Evolutionary conservation across 1,140 invertebrate species (phyloP), one percentile per base, ranked within the genome.

Genomic region (Pseudomyrmex dendroicus): DNA sequence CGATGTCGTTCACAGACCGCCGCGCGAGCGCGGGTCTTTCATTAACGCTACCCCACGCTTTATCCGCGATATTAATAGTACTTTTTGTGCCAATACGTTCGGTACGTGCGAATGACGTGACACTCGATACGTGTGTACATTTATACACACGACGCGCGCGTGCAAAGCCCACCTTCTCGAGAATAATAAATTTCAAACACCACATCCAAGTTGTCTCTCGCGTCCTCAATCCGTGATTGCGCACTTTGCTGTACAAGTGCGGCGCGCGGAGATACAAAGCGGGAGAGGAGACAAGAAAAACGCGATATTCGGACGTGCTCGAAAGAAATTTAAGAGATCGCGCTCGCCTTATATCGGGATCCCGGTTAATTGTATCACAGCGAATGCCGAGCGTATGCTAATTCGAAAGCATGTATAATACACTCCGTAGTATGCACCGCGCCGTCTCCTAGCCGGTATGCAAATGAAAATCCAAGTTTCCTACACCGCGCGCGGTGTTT

Each of bases 381-480:
- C 70, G 44, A 82, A 63, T 48, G 78, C 50, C 59, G 20, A 44
- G 72, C 72, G 78, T 74, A 82, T 82, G 78, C 78, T 82, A 82
- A 82, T 82, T 74, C 68, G 59, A 22, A 74, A 44, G 82, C 73
- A 78, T 52, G 63, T 78, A 84, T 78, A 84, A 84, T 84, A 67
- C 52, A 84, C 73, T 52, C n/a, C 8, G 20, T 59, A 78, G 62
- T 68, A 68, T 78, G 82, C 64, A 22, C 73, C 44, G 50, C 35
- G 54, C 54, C 63, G 82, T 78, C 82, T 83, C 82, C 63, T 80
- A 59, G 64, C 73, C 73, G 20, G 74, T 84, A 84, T 84, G 82
- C 74, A 84, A 84, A 78, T 78, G 82, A 84, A 83, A 83, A 83
- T 83, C 73, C 73, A 83, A 83, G 82, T 83, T 83, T 83, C 73